Conservation (phyloP, 2,113 vertebrate species). For the Oryzias curvinotus region DNA sequence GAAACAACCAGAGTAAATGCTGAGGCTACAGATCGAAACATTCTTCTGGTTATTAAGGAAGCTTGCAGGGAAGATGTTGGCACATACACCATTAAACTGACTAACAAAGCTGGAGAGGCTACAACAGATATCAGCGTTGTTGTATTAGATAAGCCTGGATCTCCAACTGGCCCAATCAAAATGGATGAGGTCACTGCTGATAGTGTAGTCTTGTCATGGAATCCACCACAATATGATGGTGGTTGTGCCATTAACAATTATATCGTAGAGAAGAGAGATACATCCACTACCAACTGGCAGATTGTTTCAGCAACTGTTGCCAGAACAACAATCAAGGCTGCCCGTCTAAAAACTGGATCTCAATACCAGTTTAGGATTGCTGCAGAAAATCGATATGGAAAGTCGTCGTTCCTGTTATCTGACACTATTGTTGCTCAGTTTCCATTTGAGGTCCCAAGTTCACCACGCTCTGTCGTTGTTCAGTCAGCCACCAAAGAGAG, state of each 20-base stretch:
- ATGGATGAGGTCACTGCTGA: conserved; percentile 95
- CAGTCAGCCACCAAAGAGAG: conserved; percentile 86
- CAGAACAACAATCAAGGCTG: conserved; percentile 93
- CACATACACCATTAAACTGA: conserved; percentile 86
- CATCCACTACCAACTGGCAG: conserved; percentile 97
- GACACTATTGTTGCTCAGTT: conserved; percentile 90
- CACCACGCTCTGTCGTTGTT: conserved; percentile 87
- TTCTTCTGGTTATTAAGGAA: conserved; percentile 90
- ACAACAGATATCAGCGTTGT: conserved; percentile 85
- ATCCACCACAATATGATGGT: conserved; percentile 92
- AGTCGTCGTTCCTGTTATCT: conserved; percentile 88
- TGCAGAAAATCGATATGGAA: conserved; percentile 97
- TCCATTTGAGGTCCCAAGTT: conserved; percentile 92
- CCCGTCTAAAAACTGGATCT: conserved; percentile 89
- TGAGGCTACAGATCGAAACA: conserved; percentile 84
- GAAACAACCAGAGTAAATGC: conserved; percentile 96
- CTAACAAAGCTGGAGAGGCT: conserved; percentile 88
- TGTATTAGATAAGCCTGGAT: conserved; percentile 95
- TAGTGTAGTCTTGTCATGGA: conserved; percentile 87
- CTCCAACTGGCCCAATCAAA: conserved; percentile 94
- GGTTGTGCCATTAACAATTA: conserved; percentile 96
- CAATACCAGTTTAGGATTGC: conserved; percentile 98
- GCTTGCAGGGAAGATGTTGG: conserved; percentile 94
- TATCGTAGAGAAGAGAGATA: conserved; percentile 96
- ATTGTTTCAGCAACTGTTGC: conserved; percentile 97